Evolutionary conservation across 2,113 vertebrate genomes (phyloP), one percentile per base, ranked within the genome.

Genomic region (Delphinapterus leucas): DNA sequence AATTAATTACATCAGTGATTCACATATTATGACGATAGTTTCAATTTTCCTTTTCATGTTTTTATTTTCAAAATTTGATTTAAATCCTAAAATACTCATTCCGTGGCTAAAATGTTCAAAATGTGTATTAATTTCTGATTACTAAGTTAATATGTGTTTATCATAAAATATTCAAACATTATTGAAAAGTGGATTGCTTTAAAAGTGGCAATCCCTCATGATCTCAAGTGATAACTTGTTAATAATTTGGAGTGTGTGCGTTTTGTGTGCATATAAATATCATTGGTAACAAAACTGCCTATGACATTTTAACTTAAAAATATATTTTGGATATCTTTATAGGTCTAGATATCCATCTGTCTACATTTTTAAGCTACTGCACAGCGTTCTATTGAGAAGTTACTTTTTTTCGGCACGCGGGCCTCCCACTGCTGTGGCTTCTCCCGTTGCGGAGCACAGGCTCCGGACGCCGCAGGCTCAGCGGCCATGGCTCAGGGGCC

Each of bases 1-100:
- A 80, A 77, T 90, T 88, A 82, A 79, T 90, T 79, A 82, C 6
- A 31, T 49, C 33, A 81, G 7, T 11, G 8, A 67, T 76, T 95
- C 88, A 15, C 38, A 76, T 80, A 73, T 55, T 82, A 36, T 38
- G 1, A 18, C 65, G n/a, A 41, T 67, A 68, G 15, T 58, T 96
- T 90, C 25, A 12, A 81, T 76, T 91, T 83, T n/a, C 31, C 31
- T 28, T 70, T 83, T 88, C 4, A 68, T 83, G 14, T 76, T 28
- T 38, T 77, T 31, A n/a, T 79, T 95, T 93, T 90, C 47, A 36
- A 95, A 77, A 71, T 71, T 77, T 71, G 49, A 92, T n/a, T 95
- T 79, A 65, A 87, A 83, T 49, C 33, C 4, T 92, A 41, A 83
- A 23, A 58, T 80, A 60, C 33, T 85, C n/a, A 80, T 94, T 26